Base-by-base conservation (phyloP, 2,113 vertebrate species). In the Neogobius melanostomus region DNA sequence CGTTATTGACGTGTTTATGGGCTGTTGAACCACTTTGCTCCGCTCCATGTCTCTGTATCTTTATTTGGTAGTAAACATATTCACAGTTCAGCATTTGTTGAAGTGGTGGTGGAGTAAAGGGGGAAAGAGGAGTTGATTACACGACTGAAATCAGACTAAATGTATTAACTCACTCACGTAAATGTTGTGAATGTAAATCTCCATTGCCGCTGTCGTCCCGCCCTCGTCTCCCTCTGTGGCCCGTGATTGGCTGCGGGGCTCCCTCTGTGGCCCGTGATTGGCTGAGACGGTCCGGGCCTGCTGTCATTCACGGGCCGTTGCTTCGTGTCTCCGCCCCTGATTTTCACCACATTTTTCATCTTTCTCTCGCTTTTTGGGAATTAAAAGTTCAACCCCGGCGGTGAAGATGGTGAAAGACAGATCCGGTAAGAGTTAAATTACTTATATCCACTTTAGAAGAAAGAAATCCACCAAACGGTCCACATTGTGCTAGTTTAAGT, bases 161-260 rank as follows among this genome's bases (percentile, higher is more conserved):
- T 36, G 28, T 36, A 5, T 21, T 1, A 21, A 21, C 21, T 21
- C 21, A 21, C 21, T 21, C n/a, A n/a, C n/a, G n/a, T n/a, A n/a
- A n/a, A n/a, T n/a, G n/a, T n/a, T n/a, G n/a, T n/a, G n/a, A n/a
- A n/a, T n/a, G n/a, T n/a, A 36, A 36, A 36, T 36, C 28, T 36
- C 28, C 28, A 36, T 36, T 36, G 28, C 28, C 28, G 28, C 28
- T 3, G 1, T 36, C 28, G 3, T 57, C 72, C 76, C 79, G 69
- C 76, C 72, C 42, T 6, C 36, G 8, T 1, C 8, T 11, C 0
- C 7, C 2, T 0, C 6, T 7, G 0, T 5, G 0, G 1, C 11
- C 7, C 2, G 42, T 79, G 74, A 82, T 80, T 87, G 85, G 85
- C 49, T 5, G 49, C 12, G 14, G 6, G 1, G 49, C 6, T 11